Conservation (phyloP, 2,888 invertebrate genomes). For the Clunio marinus region DNA sequence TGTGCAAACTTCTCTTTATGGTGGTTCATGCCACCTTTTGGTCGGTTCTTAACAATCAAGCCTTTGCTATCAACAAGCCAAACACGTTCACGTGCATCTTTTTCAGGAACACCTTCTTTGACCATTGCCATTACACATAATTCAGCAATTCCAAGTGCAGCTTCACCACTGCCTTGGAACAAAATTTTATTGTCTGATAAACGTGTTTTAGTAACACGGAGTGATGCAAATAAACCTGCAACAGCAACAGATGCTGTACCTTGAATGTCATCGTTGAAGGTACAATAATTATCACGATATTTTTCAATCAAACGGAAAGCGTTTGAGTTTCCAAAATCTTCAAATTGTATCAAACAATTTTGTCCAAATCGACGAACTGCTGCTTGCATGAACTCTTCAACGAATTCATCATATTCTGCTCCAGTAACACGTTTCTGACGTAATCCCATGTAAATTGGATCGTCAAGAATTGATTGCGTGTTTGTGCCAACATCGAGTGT, state of each 20-base stretch:
- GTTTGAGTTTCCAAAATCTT: conserved; percentile 96
- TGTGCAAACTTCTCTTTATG: conserved; percentile 84
- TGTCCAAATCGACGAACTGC: conserved; percentile 82
- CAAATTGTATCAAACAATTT: conserved; percentile 83
- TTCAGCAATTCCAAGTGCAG: conserved; percentile 88
- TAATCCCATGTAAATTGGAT: conserved; percentile 92
- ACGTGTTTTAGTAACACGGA: conserved; percentile 75
- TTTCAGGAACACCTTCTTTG: conserved; percentile 70
- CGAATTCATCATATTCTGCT: conserved; percentile 81
- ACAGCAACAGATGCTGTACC: conserved; percentile 95
- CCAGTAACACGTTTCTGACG: conserved; percentile 81
- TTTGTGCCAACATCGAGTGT: conserved; percentile 93
- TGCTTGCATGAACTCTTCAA: conserved; percentile 97
- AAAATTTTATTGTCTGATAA: conserved; percentile 82
- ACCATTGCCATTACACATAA: conserved; percentile 90
- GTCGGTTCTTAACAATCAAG: conserved; percentile 81
- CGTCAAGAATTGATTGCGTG: conserved; percentile 80
- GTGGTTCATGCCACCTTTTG: conserved; percentile 71
- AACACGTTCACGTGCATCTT: conserved; percentile 74
- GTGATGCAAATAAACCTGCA: conserved; percentile 79
- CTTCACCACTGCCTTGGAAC: conserved; percentile 98
- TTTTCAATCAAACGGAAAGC: conserved; percentile 92
- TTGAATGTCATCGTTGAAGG: conserved; percentile 99
- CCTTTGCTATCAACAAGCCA: conserved; percentile 97
- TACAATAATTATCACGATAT: conserved; percentile 87